Evolutionary conservation across 1,140 invertebrate genomes (phyloP), one percentile per base, ranked within the genome.

Genomic region (Dreissena polymorpha): DNA sequence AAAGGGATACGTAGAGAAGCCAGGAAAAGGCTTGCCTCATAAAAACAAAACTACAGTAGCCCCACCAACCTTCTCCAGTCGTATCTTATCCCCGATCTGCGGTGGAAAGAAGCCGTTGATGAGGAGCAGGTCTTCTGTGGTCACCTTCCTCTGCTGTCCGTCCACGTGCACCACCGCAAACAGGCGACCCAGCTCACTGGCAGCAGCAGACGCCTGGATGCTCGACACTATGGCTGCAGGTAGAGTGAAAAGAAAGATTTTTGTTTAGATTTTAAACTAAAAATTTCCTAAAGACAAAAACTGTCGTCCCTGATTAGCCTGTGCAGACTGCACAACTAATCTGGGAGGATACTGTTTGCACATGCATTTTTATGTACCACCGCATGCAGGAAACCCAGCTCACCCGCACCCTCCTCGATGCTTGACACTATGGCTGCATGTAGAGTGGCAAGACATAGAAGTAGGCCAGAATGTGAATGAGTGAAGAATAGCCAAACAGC

Each of bases 61-160:
- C 18, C 12, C 12, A 55, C 72, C 83, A 85, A 97, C 96, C 94
- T 99, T 99, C 88, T 98, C 97, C 55, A 98, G 92, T 85, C 94
- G 95, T 68, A 99, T 95, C 92, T 95, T 93, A 91, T 98, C 97
- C 0, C 97, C 97, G 85, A 95, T 94, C 68, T 95, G 95, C 13
- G 97, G 97, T 23, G 96, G 95, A 96, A 97, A 98, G 87, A 96
- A 95, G 1, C 96, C 96, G 91, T 97, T 95, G 8, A 98, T 93
- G 5, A 98, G 93, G 60, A 99, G 94, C 0, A 98, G 93, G 93
- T 99, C 98, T 67, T 96, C 97, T 60, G 95, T 94, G 7, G 97
- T 98, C 0, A 99, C 93, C 93, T 97, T 97, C 90, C 95, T 96
- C 90, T 98, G 97, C 92, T 96, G 96, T 2, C 97, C 97, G 85